Percentiles rank a stretch among this genome's conserved stretches.
Evolutionary conservation across 2,888 invertebrate genomes (phyloP).

Genomic region (Linyphia triangularis): DNA sequence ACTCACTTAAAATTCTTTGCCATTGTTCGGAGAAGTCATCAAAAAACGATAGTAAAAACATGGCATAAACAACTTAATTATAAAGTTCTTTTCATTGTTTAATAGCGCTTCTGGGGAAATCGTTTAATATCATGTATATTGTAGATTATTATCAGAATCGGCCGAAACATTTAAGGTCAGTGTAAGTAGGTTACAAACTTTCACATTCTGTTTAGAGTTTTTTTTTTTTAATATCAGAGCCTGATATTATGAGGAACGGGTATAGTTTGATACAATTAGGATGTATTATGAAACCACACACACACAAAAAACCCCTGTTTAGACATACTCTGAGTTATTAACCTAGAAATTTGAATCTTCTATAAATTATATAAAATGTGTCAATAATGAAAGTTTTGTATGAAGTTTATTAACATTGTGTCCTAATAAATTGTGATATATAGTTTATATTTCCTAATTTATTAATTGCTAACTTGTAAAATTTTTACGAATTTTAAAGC

Average conservation of each 20-base stretch:
- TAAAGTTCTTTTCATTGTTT: conserved; percentile 28
- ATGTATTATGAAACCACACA: not conserved
- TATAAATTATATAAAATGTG: too few species aligned
- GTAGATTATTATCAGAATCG: conserved; percentile 67
- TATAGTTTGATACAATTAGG: not conserved
- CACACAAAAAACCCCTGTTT: not conserved
- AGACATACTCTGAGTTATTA: too few species aligned
- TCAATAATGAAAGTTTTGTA: too few species aligned
- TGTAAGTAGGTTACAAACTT: conserved; percentile 60
- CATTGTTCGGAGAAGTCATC: conserved; percentile 27
- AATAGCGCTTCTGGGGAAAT: conserved; percentile 2
- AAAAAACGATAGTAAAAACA: conserved; percentile 17
- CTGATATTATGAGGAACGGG: not conserved
- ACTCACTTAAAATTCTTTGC: conserved; percentile 28
- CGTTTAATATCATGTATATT: conserved; percentile 40
- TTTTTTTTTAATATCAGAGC: conserved; percentile 1
- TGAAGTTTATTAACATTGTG: too few species aligned
- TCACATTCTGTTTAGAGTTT: conserved; percentile 16
- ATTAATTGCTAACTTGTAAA: too few species aligned
- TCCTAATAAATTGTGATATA: too few species aligned
- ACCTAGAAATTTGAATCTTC: too few species aligned
- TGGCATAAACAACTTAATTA: conserved; percentile 67
- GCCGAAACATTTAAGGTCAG: conserved; percentile 61
- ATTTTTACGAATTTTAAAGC: too few species aligned
- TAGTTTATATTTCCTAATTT: too few species aligned